phyloP scores from a whole-genome alignment of 2,113 vertebrate genomes.

The Polypterus bichir region DNA sequence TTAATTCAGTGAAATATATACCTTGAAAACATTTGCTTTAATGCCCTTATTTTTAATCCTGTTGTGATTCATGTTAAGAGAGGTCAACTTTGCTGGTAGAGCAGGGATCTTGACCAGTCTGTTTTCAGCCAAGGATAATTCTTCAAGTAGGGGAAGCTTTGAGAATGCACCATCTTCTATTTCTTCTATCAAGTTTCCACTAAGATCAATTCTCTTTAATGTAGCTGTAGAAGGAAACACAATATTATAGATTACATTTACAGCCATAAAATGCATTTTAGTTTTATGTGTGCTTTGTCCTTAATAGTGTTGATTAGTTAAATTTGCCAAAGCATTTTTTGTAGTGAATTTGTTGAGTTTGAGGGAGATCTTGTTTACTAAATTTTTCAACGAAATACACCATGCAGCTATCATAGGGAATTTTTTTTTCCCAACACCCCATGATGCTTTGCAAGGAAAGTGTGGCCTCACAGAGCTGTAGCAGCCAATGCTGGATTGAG shows the following conservation, averaged over 20 bases:
- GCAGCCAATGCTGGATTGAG: too few species aligned
- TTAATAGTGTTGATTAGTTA: neutral
- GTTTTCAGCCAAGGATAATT: conserved; percentile 84
- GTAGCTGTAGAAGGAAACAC: conserved; percentile 56
- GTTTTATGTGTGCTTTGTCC: neutral
- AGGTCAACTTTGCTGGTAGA: conserved; percentile 70
- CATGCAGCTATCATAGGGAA: neutral
- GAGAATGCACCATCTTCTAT: conserved; percentile 89
- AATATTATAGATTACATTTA: neutral
- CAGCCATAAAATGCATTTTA: neutral
- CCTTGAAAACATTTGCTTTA: conserved; percentile 90
- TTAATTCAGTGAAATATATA: conserved; percentile 28
- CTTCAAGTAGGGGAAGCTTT: conserved; percentile 71
- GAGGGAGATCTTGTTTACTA: too few species aligned
- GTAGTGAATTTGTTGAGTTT: too few species aligned
- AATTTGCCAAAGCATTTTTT: too few species aligned
- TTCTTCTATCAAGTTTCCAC: conserved; percentile 82
- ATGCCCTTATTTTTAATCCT: conserved; percentile 81
- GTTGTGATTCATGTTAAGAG: conserved; percentile 80
- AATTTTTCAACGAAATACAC: neutral
- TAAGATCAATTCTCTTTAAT: conserved; percentile 86
- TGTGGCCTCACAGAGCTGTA: too few species aligned
- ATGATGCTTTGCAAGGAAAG: too few species aligned
- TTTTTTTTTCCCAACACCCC: too few species aligned
- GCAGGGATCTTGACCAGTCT: conserved; percentile 72